A percentile compares a stretch with the other conserved stretches of the same genome.
Conservation (phyloP, 2,113 vertebrate species). For the Mustela nigripes region DNA sequence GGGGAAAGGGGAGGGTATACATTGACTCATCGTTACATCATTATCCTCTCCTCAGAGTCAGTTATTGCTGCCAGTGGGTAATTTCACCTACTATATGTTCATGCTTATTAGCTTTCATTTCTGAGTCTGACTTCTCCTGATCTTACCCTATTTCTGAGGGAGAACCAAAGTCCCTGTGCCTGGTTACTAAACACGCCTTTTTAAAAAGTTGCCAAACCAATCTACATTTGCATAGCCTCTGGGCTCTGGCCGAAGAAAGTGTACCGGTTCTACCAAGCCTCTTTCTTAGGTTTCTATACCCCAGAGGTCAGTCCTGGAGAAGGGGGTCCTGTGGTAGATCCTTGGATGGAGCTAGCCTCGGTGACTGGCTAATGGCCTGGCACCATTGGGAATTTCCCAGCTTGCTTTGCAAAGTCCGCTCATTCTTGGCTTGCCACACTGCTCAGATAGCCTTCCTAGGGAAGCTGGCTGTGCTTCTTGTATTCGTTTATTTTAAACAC, state of each 20-base stretch:
- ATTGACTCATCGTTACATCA: background rate
- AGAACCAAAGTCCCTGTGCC: background rate
- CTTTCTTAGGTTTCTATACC: background rate
- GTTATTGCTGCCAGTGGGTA: conserved; percentile 20
- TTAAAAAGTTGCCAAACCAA: conserved; percentile 14
- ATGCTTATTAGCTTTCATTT: conserved; percentile 28
- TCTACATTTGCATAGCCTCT: background rate
- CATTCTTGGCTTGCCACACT: conserved; percentile 44
- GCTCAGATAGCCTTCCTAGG: conserved; percentile 60
- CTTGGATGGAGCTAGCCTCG: background rate
- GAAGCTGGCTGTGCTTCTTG: conserved; percentile 53
- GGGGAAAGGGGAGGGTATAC: background rate
- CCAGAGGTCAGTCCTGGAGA: background rate
- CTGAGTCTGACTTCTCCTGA: background rate
- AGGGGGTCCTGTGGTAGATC: background rate
- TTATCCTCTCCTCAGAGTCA: background rate
- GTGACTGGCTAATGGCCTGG: background rate
- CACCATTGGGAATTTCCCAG: conserved; percentile 20
- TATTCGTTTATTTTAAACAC: conserved; percentile 42
- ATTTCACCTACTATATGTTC: background rate
- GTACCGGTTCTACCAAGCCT: background rate
- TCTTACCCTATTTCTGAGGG: background rate
- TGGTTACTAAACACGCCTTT: background rate
- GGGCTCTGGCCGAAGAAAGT: background rate
- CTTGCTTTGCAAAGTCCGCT: background rate